phyloP scores from a whole-genome alignment of 2,113 vertebrate species.

The Galbula dea region DNA sequence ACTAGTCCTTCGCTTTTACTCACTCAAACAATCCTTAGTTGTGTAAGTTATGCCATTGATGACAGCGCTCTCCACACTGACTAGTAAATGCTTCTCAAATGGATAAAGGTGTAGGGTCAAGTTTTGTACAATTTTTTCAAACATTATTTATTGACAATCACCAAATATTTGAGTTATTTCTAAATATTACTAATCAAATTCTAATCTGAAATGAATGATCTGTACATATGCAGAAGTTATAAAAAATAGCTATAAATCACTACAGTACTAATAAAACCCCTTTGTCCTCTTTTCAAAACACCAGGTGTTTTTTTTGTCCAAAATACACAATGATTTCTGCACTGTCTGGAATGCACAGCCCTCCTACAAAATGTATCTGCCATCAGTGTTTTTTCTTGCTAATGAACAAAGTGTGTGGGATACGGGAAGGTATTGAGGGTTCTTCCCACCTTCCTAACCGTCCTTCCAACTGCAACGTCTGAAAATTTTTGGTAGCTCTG shows the following conservation, averaged over 20 bases:
- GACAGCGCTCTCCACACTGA: neutral
- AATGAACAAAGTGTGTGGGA: neutral
- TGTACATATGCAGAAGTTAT: neutral
- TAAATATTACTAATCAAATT: neutral
- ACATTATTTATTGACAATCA: neutral
- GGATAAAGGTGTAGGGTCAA: neutral
- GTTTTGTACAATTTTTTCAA: neutral
- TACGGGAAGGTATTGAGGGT: rapidly evolving
- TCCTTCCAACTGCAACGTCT: neutral
- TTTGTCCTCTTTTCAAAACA: neutral
- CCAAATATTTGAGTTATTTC: neutral
- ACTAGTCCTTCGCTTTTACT: neutral
- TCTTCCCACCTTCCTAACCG: neutral
- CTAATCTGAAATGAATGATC: neutral
- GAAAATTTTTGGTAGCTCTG: neutral
- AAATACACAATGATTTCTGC: neutral
- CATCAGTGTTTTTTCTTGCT: neutral
- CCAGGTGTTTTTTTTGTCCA: neutral
- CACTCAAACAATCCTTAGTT: neutral
- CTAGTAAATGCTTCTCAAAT: neutral
- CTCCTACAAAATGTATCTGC: neutral
- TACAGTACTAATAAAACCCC: neutral
- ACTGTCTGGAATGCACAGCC: neutral
- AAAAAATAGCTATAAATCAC: neutral
- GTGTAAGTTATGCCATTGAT: neutral